These are phyloP conservation scores for Tichodroma muraria DNA, from an alignment of 2,113 vertebrate genomes.

Conservation along the genomic window DNA sequence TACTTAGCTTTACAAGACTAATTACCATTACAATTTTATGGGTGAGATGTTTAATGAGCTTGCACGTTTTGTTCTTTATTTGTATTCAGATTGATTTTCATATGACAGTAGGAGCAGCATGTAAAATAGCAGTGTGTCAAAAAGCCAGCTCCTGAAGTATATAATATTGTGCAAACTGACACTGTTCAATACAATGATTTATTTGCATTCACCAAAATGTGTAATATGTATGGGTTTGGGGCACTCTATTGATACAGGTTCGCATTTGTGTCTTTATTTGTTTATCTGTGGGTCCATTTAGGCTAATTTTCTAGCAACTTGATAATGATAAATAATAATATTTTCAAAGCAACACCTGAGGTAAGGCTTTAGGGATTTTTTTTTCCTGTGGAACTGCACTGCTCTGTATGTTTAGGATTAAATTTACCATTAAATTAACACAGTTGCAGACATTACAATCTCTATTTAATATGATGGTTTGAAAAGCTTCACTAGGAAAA, in stretches of 20 bases:
- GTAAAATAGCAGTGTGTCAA: not conserved
- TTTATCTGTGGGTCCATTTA: not conserved
- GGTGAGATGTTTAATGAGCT: not conserved
- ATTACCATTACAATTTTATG: not conserved
- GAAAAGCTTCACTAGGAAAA: constrained; percentile 9
- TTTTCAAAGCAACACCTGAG: constrained; percentile 2
- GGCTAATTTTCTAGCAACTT: not conserved
- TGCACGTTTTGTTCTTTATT: not conserved
- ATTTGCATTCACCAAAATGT: not conserved
- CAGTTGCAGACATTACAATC: constrained; percentile 21
- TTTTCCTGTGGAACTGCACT: not conserved
- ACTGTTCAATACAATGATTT: not conserved
- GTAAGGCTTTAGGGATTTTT: not conserved
- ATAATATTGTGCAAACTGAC: not conserved
- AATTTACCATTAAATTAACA: constrained; percentile 61
- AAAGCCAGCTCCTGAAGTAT: not conserved
- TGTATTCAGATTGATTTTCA: not conserved
- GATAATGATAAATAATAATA: not conserved
- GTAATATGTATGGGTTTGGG: not conserved
- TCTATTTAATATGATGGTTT: constrained; percentile 32
- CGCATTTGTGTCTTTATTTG: not conserved
- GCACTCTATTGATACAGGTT: not conserved
- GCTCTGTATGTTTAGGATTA: constrained; percentile 53
- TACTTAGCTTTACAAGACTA: not conserved
- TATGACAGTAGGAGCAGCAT: not conserved